These are phyloP conservation scores for Eupeodes latifasciatus DNA, from an alignment of 2,888 invertebrate genomes.

Conservation along the genomic window DNA sequence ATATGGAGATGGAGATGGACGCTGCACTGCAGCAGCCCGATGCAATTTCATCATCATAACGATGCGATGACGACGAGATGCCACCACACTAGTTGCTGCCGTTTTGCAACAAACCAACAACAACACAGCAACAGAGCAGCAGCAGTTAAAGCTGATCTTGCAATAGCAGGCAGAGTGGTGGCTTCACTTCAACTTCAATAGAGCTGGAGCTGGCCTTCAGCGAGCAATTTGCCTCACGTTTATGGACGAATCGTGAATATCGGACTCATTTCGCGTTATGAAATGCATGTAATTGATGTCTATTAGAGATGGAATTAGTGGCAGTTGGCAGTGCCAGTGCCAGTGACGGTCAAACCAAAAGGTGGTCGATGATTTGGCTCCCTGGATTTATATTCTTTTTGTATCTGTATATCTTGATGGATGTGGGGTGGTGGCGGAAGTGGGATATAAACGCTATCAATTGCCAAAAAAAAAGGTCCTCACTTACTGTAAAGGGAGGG, in stretches of 20 bases:
- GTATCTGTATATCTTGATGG: no score
- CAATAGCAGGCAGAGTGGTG: not conserved
- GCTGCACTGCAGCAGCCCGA: conserved; percentile 10
- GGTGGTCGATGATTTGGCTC: conserved; percentile 44
- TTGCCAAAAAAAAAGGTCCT: no score
- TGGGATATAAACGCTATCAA: no score
- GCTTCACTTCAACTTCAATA: conserved; percentile 12
- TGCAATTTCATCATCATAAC: conserved; percentile 64
- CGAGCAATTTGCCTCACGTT: conserved; percentile 73
- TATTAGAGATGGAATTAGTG: conserved; percentile 71
- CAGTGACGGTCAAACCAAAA: conserved; percentile 45
- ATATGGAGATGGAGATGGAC: not conserved
- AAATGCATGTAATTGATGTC: conserved; percentile 76
- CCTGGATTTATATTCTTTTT: not conserved
- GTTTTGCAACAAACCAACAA: conserved; percentile 34
- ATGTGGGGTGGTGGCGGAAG: no score
- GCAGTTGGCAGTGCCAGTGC: not conserved
- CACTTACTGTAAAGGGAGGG: no score
- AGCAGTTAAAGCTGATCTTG: conserved; percentile 28
- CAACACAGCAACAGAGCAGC: not conserved
- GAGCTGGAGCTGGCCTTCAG: conserved; percentile 67
- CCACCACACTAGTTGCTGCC: conserved; percentile 72
- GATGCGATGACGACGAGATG: conserved; percentile 71
- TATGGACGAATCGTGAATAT: conserved; percentile 76
- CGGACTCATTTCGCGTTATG: conserved; percentile 74